Evolutionary conservation across 2,888 invertebrate genomes (phyloP), one percentile per base, ranked within the genome.

Genomic region (Drepanosiphum platanoidis): DNA sequence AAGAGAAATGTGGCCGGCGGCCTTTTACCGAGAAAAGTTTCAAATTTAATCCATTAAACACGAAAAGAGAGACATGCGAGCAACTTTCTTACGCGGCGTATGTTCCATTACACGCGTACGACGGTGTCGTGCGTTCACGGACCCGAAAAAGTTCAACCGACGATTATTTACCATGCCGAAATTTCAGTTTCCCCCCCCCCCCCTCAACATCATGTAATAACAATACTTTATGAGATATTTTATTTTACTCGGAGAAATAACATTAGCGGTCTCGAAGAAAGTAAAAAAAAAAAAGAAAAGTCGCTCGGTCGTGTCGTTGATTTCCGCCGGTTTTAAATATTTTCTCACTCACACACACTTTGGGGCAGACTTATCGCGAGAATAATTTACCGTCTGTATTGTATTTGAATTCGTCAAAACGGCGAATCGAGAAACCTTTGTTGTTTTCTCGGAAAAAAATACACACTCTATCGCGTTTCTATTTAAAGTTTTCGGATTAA

Each of bases 11-110:
- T 70, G 9, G 80, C 70, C 80, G 36, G 22, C 70, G 52, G 70
- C 0, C 46, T 1, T 39, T 34, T 15, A 32, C 39, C n/a, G 58
- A 22, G 58, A 70, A 80, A 80, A 80, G 80, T 80, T 80, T 80
- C 80, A 22, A 80, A 80, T 80, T 80, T 70, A 70, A 80, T 80
- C 70, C 80, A 36, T 80, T 58, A 70, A 80, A 52, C 36, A 22
- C 30, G 30, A 22, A 61, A 71, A 70, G 42, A 80, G 30, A 70
- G 70, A 80, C 46, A 79, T 75, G 8, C 52, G 75, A 52, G 34
- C 15, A 13, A 68, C 18, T 34, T 80, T 46, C 79, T 46, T 5
- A 27, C 15, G n/a, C n/a, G 2, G 66, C 27, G n/a, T 68, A 52
- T 68, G 46, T 32, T 34, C 30, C 15, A n/a, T 46, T 27, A 70